phyloP scores from a whole-genome alignment of 1,140 invertebrate genomes.

The Phortica variegata region DNA sequence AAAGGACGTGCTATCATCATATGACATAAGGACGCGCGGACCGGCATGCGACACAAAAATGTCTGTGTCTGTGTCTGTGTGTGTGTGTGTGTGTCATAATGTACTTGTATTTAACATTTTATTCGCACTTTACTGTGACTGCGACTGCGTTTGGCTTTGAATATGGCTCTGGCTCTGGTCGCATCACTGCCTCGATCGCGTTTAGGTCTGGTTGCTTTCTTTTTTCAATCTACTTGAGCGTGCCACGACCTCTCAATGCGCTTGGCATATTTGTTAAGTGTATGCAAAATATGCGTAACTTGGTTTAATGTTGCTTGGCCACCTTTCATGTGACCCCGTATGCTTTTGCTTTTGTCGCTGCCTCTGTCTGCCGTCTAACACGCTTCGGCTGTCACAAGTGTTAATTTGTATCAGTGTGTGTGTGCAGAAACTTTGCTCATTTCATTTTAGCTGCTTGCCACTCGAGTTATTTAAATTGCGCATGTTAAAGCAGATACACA shows the following conservation, averaged over 20 bases:
- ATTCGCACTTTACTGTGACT: too few relatives aligned
- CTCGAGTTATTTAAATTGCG: conserved; percentile 55
- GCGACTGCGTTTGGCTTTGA: too few relatives aligned
- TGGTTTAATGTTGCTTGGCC: conserved; percentile 41
- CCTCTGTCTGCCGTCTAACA: background rate
- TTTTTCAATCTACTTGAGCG: too few relatives aligned
- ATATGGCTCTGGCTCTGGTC: too few relatives aligned
- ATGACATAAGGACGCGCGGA: too few relatives aligned
- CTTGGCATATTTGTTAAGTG: background rate
- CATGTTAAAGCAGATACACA: conserved; percentile 24
- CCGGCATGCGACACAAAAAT: too few relatives aligned
- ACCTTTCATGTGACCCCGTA: conserved; percentile 22
- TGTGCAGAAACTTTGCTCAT: conserved; percentile 39
- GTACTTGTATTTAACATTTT: too few relatives aligned
- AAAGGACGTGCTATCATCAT: too few relatives aligned
- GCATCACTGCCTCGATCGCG: too few relatives aligned
- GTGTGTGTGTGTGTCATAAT: too few relatives aligned
- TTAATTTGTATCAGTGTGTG: conserved; percentile 31
- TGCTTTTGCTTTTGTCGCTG: conserved; percentile 28
- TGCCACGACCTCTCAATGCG: background rate
- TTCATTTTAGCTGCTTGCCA: conserved; percentile 29
- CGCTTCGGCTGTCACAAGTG: conserved; percentile 23
- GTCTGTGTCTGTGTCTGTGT: too few relatives aligned
- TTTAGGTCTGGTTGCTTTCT: too few relatives aligned
- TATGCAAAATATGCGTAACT: conserved; percentile 24